Conservation (phyloP, 1,140 invertebrate species). For the Apolygus lucorum region DNA sequence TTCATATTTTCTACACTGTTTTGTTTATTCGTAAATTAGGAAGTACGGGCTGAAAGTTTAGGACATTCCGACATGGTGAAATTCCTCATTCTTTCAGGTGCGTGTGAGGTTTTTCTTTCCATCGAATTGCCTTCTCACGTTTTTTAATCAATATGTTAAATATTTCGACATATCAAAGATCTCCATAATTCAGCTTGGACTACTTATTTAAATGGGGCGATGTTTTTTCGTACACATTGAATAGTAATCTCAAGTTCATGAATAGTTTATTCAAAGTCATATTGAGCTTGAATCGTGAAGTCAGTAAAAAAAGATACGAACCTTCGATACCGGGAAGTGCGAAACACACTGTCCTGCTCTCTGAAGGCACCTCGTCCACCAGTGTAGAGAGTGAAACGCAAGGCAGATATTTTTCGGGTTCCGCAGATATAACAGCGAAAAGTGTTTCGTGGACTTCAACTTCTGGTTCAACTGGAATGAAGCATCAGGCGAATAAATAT, state of each 20-base stretch:
- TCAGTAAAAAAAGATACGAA: constrained; percentile 4
- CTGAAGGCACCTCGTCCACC: not conserved
- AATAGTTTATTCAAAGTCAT: not conserved
- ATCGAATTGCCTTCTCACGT: no score
- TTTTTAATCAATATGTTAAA: no score
- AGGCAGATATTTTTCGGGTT: not conserved
- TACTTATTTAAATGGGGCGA: not conserved
- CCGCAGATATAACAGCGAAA: not conserved
- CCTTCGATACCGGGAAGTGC: constrained; percentile 72
- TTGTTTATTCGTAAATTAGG: no score
- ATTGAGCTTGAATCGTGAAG: not conserved
- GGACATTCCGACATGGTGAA: no score
- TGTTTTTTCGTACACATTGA: no score
- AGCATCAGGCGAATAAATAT: not conserved
- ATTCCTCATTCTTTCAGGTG: no score
- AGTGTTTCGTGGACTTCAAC: not conserved
- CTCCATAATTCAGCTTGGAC: not conserved
- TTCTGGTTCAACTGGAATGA: not conserved
- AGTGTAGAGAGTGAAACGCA: not conserved
- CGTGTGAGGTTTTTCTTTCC: no score
- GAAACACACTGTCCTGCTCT: constrained; percentile 43
- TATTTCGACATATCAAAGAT: not conserved
- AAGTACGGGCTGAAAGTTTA: no score
- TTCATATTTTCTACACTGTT: no score
- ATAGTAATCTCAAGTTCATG: not conserved